Percentiles rank a stretch among this genome's conserved stretches.
phyloP scores from a whole-genome alignment of 2,797 vertebrate genomes.

The Mus minutoides region DNA sequence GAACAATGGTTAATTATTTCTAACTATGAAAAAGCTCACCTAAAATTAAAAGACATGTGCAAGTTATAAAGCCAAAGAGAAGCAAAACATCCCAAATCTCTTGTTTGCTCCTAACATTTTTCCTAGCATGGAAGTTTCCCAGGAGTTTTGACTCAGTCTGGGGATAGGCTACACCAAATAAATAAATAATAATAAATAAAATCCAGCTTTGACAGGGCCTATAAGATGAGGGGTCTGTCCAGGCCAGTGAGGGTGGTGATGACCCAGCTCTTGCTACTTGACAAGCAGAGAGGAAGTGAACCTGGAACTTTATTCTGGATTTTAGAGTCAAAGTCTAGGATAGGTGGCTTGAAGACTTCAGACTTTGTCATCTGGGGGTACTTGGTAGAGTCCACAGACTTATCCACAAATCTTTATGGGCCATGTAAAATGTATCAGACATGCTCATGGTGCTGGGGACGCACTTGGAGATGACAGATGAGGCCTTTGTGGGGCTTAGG shows the following conservation, averaged over 20 bases:
- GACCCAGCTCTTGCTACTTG: background rate
- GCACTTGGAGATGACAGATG: background rate
- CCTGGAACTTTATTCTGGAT: background rate
- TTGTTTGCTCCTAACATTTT: background rate
- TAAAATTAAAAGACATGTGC: background rate
- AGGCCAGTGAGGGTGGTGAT: rapidly evolving
- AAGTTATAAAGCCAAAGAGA: background rate
- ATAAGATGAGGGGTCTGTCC: background rate
- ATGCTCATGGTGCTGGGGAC: background rate
- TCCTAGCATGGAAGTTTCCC: background rate
- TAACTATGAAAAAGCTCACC: background rate
- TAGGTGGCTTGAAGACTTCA: background rate
- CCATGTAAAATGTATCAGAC: background rate
- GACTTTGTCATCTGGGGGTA: background rate
- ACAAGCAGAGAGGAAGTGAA: background rate
- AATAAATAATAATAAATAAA: background rate
- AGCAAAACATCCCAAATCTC: background rate
- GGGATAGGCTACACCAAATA: background rate
- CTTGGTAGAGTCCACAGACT: background rate
- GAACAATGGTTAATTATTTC: background rate
- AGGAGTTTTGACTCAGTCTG: background rate
- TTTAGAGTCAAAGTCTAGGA: background rate
- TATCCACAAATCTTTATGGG: background rate
- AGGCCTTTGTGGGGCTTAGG: background rate
- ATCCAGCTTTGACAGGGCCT: too few relatives aligned